Conservation (phyloP, 2,797 vertebrate genomes). For the Sarcoramphus papa region DNA sequence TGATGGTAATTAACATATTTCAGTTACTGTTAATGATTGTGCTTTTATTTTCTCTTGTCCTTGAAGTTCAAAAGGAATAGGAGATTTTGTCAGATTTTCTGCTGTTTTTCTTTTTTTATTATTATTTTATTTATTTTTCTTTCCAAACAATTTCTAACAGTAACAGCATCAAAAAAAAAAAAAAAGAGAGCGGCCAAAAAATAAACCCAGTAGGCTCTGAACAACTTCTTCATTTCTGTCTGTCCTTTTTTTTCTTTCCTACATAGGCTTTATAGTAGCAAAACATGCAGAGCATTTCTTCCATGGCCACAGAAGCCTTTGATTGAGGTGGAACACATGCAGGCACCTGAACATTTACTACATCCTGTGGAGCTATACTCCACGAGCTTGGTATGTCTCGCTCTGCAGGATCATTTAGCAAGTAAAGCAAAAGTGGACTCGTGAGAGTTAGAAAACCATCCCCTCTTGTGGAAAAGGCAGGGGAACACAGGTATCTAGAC, state of each 20-base stretch:
- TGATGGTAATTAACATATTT: background rate
- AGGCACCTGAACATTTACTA: background rate
- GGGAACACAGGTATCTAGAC: background rate
- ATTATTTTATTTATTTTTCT: background rate
- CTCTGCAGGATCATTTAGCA: constrained; percentile 30
- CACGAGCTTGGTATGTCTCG: background rate
- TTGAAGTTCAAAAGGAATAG: background rate
- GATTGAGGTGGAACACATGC: background rate
- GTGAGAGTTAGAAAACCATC: background rate
- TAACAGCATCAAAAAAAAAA: background rate
- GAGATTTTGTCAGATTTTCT: background rate
- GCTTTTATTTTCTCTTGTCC: background rate
- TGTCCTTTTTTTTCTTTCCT: background rate
- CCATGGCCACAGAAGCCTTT: background rate
- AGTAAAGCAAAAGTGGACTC: background rate
- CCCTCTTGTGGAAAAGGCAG: background rate
- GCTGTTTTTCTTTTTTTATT: background rate
- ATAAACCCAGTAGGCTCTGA: background rate
- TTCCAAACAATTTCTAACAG: background rate
- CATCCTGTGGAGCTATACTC: constrained; percentile 2
- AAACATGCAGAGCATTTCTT: background rate
- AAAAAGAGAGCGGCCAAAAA: background rate
- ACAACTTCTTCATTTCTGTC: background rate
- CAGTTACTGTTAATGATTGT: background rate
- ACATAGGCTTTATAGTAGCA: background rate